Base-by-base conservation (phyloP, 2,888 invertebrate genomes). In the Drosophila sordidula region DNA sequence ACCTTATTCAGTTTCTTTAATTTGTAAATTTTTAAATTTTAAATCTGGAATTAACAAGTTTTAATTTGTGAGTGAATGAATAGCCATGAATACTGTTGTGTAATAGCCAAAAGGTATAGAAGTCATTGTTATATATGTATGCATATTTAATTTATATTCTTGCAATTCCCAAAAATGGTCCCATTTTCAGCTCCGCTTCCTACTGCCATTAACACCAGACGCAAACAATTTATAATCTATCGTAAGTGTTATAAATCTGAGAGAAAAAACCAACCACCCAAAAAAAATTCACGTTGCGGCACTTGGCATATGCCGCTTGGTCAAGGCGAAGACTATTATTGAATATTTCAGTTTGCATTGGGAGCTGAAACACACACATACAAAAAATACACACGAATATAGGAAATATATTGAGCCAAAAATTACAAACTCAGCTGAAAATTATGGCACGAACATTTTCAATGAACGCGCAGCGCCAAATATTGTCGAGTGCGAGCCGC, bases 291-390 rank as follows among this genome's bases (percentile, higher is more conserved):
- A 29, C 47, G 47, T 52, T 86, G 65, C 62, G 65, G 73, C 84
- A 64, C 39, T 84, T 68, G 74, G 70, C 89, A 87, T 89, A 84
- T 87, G 89, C 81, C 41, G 50, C 57, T 51, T 89, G 82, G 89
- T 83, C 88, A 89, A 83, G 86, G 69, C 82, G 50, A 89, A 71
- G 66, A 73, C 54, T 78, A 78, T 89, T 81, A 87, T 89, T 72
- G 88, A 85, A 87, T 78, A 74, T 78, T 89, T 80, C 52, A 80
- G 70, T 73, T 67, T 75, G 77, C 68, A 77, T 64, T 45, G 68
- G 32, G 39, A 42, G 55, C 58, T 42, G 18, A 61, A 18, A 49
- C 55, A 32, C 39, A 55, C 29, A 42, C 50, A 18, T 18, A 51
- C 36, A 41, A 12, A 29, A 39, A 36, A 51, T 3, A 46, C 14